phyloP scores from a whole-genome alignment of 2,888 invertebrate species.

The Rhaphigaster nebulosa region DNA sequence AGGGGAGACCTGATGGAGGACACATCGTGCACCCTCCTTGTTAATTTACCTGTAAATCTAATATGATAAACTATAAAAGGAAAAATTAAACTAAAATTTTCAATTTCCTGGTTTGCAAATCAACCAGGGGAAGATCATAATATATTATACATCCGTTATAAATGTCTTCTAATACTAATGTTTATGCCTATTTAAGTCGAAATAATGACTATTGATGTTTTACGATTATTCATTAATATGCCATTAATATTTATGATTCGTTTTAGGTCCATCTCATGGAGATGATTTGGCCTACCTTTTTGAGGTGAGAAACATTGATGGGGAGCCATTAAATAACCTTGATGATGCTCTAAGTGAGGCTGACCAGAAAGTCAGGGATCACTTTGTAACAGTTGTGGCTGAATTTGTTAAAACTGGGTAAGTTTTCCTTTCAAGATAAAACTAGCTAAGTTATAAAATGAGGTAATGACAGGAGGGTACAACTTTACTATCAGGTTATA shows the following conservation, averaged over 20 bases:
- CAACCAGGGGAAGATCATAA: too few species aligned
- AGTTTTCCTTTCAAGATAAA: slow-evolving; percentile 63
- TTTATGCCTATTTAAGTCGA: neutral
- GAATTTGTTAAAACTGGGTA: slow-evolving; percentile 76
- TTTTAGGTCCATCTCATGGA: slow-evolving; percentile 72
- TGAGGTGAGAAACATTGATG: slow-evolving; percentile 72
- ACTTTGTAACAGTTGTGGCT: slow-evolving; percentile 77
- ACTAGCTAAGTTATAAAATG: neutral
- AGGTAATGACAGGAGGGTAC: neutral
- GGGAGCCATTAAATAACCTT: slow-evolving; percentile 64
- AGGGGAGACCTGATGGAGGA: too few species aligned
- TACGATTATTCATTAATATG: neutral
- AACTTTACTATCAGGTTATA: too few species aligned
- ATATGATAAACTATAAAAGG: too few species aligned
- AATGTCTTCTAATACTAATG: too few species aligned
- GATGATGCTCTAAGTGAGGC: slow-evolving; percentile 69
- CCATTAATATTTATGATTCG: neutral
- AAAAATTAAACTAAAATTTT: too few species aligned
- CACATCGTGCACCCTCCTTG: too few species aligned
- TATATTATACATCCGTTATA: too few species aligned
- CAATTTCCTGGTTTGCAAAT: too few species aligned
- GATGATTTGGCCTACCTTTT: slow-evolving; percentile 82
- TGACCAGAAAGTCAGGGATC: slow-evolving; percentile 77
- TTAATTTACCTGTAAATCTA: too few species aligned
- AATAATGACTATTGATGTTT: neutral